Evolutionary conservation across 2,888 invertebrate genomes (phyloP).

Genomic region (Agrotis clavis): DNA sequence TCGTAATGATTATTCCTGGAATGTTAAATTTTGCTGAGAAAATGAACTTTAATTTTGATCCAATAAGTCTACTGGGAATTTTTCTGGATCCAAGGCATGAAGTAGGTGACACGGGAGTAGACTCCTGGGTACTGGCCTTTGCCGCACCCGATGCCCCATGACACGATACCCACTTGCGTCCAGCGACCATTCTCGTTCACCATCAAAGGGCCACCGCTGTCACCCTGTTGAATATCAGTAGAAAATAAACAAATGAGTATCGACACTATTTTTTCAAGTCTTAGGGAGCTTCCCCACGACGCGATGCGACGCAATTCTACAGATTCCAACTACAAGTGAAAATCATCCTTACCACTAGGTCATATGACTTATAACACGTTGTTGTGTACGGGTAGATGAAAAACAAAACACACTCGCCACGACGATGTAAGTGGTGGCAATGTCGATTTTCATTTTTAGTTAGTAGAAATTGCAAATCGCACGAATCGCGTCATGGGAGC

Average conservation of each 20-base stretch:
- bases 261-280: background rate
- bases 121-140: slow-evolving; percentile 98
- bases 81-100: slow-evolving; percentile 96
- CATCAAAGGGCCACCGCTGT: slow-evolving; percentile 97
- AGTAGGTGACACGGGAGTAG: slow-evolving; percentile 95
- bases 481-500: too few species aligned
- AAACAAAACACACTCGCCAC: too few species aligned
- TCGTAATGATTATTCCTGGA: slow-evolving; percentile 63
- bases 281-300: background rate
- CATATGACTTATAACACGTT: too few species aligned
- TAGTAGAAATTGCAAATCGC: too few species aligned
- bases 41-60: slow-evolving; percentile 12
- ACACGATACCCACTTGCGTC: slow-evolving; percentile 96
- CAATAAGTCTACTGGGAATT: slow-evolving; percentile 92
- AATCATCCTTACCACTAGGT: too few species aligned
- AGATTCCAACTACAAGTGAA: too few species aligned
- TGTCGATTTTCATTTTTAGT: too few species aligned
- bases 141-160: slow-evolving; percentile 98
- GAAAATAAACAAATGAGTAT: background rate
- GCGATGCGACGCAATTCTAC: too few species aligned
- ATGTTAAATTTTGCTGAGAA: slow-evolving; percentile 35
- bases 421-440: too few species aligned
- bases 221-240: slow-evolving; percentile 91
- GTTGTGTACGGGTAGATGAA: too few species aligned
- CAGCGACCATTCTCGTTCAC: slow-evolving; percentile 94